Conservation (phyloP, 2,113 vertebrate genomes). For the Corythaixoides concolor region DNA sequence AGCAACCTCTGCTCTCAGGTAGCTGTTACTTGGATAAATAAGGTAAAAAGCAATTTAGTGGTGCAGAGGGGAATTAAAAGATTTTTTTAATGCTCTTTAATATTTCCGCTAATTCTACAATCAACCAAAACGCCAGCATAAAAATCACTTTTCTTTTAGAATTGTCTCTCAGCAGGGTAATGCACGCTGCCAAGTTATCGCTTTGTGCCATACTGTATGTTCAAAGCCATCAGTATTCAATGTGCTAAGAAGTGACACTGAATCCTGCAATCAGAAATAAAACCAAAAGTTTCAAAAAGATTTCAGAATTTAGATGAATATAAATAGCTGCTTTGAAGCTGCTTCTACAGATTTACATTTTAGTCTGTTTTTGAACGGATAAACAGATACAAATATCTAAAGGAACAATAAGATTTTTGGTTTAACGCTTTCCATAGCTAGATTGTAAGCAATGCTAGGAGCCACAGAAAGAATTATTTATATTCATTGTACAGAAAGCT, state of each 20-base stretch:
- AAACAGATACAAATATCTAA: conserved; percentile 24
- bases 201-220: not conserved
- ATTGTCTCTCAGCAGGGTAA: conserved; percentile 19
- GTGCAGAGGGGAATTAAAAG: not conserved
- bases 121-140: not conserved
- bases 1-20: not conserved
- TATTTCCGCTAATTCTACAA: conserved; percentile 20
- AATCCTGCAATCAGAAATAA: not conserved
- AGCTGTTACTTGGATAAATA: not conserved
- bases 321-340: conserved; percentile 42
- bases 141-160: not conserved
- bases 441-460: not conserved
- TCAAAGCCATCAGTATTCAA: not conserved
- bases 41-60: not conserved
- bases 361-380: not conserved
- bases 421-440: not conserved
- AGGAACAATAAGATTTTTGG: not conserved
- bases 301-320: conserved; percentile 37
- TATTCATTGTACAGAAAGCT: not conserved
- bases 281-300: conserved; percentile 25
- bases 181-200: not conserved
- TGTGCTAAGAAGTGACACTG: not conserved
- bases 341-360: conserved; percentile 48
- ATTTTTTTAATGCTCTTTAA: not conserved
- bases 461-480: conserved; percentile 34